Percentiles rank a stretch among this genome's conserved stretches.
Conservation (phyloP, 2,113 vertebrate species). For the Calyptomena viridis region DNA sequence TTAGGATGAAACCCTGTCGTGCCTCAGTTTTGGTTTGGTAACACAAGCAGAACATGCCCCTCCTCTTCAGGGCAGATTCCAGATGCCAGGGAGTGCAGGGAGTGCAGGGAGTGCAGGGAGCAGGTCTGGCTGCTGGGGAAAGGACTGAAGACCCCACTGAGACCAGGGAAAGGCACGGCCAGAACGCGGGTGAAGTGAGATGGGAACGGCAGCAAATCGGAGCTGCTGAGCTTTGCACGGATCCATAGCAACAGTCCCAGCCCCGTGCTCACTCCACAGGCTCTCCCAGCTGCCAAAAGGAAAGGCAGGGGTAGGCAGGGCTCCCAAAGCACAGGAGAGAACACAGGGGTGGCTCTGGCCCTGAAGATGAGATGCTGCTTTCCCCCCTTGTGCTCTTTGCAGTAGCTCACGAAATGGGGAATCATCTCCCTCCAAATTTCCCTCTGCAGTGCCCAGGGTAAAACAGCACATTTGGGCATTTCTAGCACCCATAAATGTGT, state of each 20-base stretch:
- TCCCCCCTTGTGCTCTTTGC: not conserved
- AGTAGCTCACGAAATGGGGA: not conserved
- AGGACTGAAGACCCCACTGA: not conserved
- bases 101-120: not conserved
- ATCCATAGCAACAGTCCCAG: not conserved
- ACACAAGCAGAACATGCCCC: not conserved
- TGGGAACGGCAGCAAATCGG: not conserved
- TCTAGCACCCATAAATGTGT: too few species aligned
- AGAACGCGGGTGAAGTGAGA: not conserved
- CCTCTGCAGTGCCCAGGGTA: too few species aligned
- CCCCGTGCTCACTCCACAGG: not conserved
- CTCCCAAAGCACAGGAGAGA: not conserved
- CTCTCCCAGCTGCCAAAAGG: not conserved
- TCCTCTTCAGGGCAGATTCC: not conserved
- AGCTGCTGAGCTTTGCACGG: not conserved
- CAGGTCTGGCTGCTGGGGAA: not conserved
- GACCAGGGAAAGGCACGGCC: not conserved
- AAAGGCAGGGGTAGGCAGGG: not conserved
- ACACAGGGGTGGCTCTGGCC: not conserved
- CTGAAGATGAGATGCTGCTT: not conserved
- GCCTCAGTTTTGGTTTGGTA: not conserved
- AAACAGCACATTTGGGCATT: not conserved
- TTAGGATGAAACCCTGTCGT: not conserved
- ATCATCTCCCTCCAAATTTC: not conserved
- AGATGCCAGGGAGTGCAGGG: not conserved